These are phyloP conservation scores for Xenopus borealis DNA, from an alignment of 2,113 vertebrate species.

Conservation along the genomic window DNA sequence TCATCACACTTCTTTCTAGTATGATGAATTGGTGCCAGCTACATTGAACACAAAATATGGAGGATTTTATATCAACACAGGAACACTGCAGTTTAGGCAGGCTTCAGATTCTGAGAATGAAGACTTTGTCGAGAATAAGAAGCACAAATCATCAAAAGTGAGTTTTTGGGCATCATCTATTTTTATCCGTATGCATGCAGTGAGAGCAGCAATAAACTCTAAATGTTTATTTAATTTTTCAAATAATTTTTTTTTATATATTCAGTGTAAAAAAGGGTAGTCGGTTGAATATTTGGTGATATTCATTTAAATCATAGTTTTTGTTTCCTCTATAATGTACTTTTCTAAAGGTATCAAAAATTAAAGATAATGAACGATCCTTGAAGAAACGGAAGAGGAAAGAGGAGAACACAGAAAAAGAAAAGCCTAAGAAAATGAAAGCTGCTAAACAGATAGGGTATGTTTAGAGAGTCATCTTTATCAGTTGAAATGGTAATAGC, in stretches of 20 bases:
- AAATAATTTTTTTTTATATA: no score
- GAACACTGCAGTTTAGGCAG: constrained; percentile 92
- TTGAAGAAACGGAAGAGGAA: constrained; percentile 92
- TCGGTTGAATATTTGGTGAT: no score
- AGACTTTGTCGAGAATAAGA: constrained; percentile 65
- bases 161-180: no score
- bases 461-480: constrained; percentile 32
- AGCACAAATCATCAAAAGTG: constrained; percentile 85
- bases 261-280: no score
- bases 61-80: constrained; percentile 98
- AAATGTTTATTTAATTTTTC: no score
- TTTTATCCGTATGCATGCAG: no score
- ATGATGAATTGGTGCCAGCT: constrained; percentile 95
- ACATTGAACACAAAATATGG: constrained; percentile 95
- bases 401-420: constrained; percentile 80
- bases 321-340: background rate
- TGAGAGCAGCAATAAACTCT: no score
- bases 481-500: no score
- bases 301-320: no score
- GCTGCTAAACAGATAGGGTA: constrained; percentile 86
- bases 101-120: constrained; percentile 94
- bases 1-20: constrained; percentile 51
- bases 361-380: constrained; percentile 82
- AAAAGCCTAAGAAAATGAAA: constrained; percentile 89
- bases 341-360: constrained; percentile 67